These are phyloP conservation scores for Lithophane ornitopus DNA, from an alignment of 2,888 invertebrate species.

Conservation along the genomic window DNA sequence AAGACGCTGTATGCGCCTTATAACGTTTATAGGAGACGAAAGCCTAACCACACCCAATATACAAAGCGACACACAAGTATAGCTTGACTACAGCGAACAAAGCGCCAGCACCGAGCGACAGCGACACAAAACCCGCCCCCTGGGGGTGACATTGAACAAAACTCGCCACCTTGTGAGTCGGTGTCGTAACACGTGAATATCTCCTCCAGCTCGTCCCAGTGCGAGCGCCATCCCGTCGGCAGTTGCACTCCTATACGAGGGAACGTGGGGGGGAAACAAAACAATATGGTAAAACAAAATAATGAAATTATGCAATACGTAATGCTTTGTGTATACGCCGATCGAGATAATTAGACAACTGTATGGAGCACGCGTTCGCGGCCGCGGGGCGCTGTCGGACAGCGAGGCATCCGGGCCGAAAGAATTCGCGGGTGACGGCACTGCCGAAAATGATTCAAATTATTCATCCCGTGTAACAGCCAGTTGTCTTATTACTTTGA, in stretches of 20 bases:
- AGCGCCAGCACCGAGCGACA: slow-evolving; percentile 29
- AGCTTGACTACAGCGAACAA: slow-evolving; percentile 18
- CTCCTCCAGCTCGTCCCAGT: slow-evolving; percentile 83
- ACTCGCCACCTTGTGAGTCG: slow-evolving; percentile 60
- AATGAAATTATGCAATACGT: not conserved
- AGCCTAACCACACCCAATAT: slow-evolving; percentile 9
- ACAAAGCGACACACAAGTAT: slow-evolving; percentile 45
- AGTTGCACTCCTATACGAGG: not conserved
- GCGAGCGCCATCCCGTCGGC: slow-evolving; percentile 70
- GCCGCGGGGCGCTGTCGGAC: too few relatives aligned
- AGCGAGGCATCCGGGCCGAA: too few relatives aligned
- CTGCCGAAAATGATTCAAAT: too few relatives aligned
- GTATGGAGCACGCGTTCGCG: too few relatives aligned
- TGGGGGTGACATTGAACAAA: not conserved
- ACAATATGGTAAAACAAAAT: slow-evolving; percentile 22
- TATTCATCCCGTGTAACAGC: not conserved
- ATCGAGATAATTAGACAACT: not conserved
- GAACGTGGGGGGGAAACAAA: slow-evolving; percentile 21
- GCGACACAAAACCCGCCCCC: slow-evolving; percentile 16
- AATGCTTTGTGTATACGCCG: not conserved
- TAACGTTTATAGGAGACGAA: not conserved
- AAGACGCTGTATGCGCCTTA: not conserved
- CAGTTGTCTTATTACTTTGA: slow-evolving; percentile 21
- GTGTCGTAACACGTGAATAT: slow-evolving; percentile 77
- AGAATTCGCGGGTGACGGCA: too few relatives aligned